These are phyloP conservation scores for Acanthococcus lagerstroemiae DNA, from an alignment of 2,888 invertebrate species.

Conservation along the genomic window DNA sequence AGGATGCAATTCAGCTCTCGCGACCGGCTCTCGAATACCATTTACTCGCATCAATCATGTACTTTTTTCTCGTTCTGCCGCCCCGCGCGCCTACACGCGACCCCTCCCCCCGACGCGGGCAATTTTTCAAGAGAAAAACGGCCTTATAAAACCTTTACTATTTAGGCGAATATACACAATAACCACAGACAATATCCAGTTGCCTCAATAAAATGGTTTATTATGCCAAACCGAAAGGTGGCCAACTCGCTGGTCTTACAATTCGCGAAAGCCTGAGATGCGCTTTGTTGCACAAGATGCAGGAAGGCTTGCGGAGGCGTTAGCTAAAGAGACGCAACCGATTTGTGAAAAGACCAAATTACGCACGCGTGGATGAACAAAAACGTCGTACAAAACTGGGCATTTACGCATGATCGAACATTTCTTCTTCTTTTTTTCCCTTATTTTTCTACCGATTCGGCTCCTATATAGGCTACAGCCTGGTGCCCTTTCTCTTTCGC, in stretches of 20 bases:
- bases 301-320: slow-evolving; percentile 30
- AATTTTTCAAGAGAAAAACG: background rate
- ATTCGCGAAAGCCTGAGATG: slow-evolving; percentile 2
- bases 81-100: background rate
- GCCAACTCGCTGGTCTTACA: slow-evolving; percentile 17
- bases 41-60: slow-evolving; percentile 1
- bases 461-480: no score
- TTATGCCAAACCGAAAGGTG: slow-evolving; percentile 24
- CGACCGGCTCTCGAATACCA: no score
- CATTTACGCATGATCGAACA: slow-evolving; percentile 28
- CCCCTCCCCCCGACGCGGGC: background rate
- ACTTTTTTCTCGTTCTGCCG: background rate
- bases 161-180: background rate
- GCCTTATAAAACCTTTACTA: slow-evolving; percentile 2
- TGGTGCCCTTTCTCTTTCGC: no score
- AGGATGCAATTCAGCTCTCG: background rate
- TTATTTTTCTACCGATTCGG: no score
- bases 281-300: slow-evolving; percentile 19
- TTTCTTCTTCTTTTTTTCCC: background rate
- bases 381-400: background rate
- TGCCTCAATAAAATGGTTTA: slow-evolving; percentile 9
- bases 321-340: slow-evolving; percentile 26
- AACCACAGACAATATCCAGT: background rate
- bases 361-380: slow-evolving; percentile 21
- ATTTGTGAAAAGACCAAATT: slow-evolving; percentile 18